Percentiles rank a stretch among this genome's conserved stretches.
phyloP scores from a whole-genome alignment of 2,797 vertebrate genomes.

The Gila robusta region DNA sequence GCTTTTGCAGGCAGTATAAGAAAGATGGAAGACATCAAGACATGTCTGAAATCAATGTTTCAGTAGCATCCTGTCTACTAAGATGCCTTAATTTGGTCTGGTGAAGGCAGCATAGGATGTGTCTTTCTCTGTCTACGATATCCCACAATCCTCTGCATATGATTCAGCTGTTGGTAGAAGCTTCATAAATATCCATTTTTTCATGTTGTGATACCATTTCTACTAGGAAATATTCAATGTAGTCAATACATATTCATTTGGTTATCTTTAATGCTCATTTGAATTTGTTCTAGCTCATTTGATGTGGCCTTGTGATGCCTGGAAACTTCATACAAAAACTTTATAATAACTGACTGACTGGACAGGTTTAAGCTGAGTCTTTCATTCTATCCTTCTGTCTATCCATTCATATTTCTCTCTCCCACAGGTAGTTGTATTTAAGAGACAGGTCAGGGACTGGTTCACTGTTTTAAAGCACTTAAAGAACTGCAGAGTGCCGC shows the following conservation, averaged over 20 bases:
- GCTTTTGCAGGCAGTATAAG: not conserved
- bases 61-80: not conserved
- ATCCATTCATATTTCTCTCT: constrained; percentile 22
- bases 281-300: constrained; percentile 9
- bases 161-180: not conserved
- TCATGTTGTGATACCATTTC: not conserved
- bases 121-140: not conserved
- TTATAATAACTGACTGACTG: not conserved
- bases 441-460: constrained; percentile 66
- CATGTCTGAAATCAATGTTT: not conserved
- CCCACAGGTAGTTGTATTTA: constrained; percentile 30
- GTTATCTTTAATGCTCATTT: constrained; percentile 4
- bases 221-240: not conserved
- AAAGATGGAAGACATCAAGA: not conserved
- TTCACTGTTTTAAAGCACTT: constrained; percentile 63
- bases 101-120: not conserved
- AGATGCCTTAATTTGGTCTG: not conserved
- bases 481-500: constrained; percentile 53
- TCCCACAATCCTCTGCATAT: not conserved
- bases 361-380: not conserved
- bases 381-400: not conserved
- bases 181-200: not conserved
- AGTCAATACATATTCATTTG: not conserved
- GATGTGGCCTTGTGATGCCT: not conserved
- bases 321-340: not conserved